Base-by-base conservation (phyloP, 2,113 vertebrate genomes). In the Paradisaea rubra region DNA sequence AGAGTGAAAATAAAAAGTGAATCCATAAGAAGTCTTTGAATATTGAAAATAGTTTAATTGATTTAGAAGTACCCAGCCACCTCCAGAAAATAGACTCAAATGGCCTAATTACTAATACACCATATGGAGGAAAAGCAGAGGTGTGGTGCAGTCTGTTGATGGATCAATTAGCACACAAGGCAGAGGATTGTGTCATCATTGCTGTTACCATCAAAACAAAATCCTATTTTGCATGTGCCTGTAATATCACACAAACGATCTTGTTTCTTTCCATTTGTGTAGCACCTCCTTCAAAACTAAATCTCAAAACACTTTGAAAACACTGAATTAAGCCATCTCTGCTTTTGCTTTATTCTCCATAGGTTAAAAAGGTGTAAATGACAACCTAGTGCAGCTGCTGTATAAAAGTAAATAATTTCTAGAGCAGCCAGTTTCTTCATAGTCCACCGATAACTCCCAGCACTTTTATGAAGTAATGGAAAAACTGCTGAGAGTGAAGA, bases 71-170 rank as follows among this genome's bases (percentile, higher is more conserved):
- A 79, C 21, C 1, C 10, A 97, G 50, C 74, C 90, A 92, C 88
- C 92, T 92, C 72, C 69, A 23, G 56, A 92, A 94, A 88, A 91
- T n/a, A 80, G 64, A 77, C 59, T 95, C 54, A 91, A 92, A 70
- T 71, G 68, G 47, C 94, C 93, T 93, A 94, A 94, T 95, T 95
- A 95, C 89, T 94, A 91, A 86, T 91, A 82, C 61, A 76, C 79
- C 93, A 95, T 96, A 93, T 95, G 94, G 96, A 93, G 92, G 72
- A 94, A 96, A 95, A 95, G 94, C 47, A 61, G 94, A 96, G 92
- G 96, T 89, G 95, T 92, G 91, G 83, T 93, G 80, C 93, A 94
- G 88, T 91, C 93, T 96, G 95, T 86, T 93, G 95, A 94, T 90
- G 63, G 91, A 94, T 96, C 95, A 96, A 79, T 92, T 94, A 93